Percentiles rank a stretch among this genome's conserved stretches.
Evolutionary conservation across 2,797 vertebrate species (phyloP).

Genomic region (Pseudomugil gertrudae): DNA sequence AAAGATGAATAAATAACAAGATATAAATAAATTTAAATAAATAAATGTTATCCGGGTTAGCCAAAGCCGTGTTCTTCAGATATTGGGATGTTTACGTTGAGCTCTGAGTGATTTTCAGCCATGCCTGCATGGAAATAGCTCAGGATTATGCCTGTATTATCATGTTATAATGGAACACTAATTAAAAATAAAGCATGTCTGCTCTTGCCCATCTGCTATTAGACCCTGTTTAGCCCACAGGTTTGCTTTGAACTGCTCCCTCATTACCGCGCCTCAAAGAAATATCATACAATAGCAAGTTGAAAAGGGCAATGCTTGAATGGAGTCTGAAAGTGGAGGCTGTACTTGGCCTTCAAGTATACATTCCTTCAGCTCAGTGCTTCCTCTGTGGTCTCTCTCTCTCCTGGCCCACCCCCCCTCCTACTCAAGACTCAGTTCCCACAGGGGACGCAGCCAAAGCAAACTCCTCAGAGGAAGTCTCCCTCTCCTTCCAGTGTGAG

Average conservation of each 20-base stretch:
- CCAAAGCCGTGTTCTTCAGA: conserved; percentile 43
- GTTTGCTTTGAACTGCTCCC: conserved; percentile 77
- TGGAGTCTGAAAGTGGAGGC: conserved; percentile 82
- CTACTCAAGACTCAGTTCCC: conserved; percentile 81
- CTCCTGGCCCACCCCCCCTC: conserved; percentile 72
- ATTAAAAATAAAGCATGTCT: conserved; percentile 79
- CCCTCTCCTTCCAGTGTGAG: conserved; percentile 56
- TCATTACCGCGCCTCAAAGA: conserved; percentile 81
- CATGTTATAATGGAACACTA: conserved; percentile 61
- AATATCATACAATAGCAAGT: conserved; percentile 80
- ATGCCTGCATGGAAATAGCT: conserved; percentile 56
- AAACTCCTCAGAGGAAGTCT: conserved; percentile 84
- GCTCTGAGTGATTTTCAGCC: conserved; percentile 57
- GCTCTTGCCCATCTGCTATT: conserved; percentile 68
- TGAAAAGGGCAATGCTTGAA: conserved; percentile 84
- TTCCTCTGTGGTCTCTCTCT: conserved; percentile 82
- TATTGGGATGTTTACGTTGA: conserved; percentile 57
- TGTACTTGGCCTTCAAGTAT: conserved; percentile 85
- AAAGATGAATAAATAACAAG: conserved; percentile 22
- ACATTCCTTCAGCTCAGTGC: conserved; percentile 85
- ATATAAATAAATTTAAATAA: conserved; percentile 50
- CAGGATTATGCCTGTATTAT: conserved; percentile 59
- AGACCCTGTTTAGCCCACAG: conserved; percentile 77
- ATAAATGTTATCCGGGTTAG: conserved; percentile 45
- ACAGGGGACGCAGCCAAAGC: conserved; percentile 82